Evolutionary conservation across 2,797 vertebrate genomes (phyloP).

Genomic region (Darevskia mixta): DNA sequence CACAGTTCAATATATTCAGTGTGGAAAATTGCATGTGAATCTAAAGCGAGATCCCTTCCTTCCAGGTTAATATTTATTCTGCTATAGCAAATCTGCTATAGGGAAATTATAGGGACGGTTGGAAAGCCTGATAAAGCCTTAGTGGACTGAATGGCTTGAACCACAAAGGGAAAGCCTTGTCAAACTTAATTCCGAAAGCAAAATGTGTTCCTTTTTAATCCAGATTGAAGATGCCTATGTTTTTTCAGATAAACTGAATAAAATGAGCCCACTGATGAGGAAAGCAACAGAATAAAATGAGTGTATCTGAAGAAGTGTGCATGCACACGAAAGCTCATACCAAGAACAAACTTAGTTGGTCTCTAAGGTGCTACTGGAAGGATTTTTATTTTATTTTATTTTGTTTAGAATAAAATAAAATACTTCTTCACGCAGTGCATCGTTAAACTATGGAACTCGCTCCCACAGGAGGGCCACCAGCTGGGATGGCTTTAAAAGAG

Average conservation of each 20-base stretch:
- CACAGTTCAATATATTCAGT: not conserved
- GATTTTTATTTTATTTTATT: no score
- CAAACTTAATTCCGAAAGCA: not conserved
- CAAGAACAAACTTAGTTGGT: no score
- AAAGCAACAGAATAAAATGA: not conserved
- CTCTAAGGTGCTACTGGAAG: no score
- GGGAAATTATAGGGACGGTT: not conserved
- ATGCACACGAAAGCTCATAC: no score
- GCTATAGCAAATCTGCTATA: not conserved
- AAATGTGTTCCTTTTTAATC: conserved; percentile 1
- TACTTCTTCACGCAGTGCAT: no score
- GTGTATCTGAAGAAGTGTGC: no score
- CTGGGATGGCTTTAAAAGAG: no score
- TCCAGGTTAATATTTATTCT: not conserved
- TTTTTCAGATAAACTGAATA: conserved; percentile 58
- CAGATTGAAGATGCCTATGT: conserved; percentile 33
- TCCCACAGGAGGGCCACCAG: no score
- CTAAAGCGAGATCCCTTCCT: not conserved
- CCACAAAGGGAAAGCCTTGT: not conserved
- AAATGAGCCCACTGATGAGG: conserved; percentile 24
- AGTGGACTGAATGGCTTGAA: not conserved
- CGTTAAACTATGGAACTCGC: no score
- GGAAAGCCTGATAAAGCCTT: not conserved
- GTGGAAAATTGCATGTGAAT: conserved; percentile 15
- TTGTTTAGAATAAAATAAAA: not conserved